These are phyloP conservation scores for Maccullochella peelii DNA, from an alignment of 2,113 vertebrate species.

Conservation along the genomic window DNA sequence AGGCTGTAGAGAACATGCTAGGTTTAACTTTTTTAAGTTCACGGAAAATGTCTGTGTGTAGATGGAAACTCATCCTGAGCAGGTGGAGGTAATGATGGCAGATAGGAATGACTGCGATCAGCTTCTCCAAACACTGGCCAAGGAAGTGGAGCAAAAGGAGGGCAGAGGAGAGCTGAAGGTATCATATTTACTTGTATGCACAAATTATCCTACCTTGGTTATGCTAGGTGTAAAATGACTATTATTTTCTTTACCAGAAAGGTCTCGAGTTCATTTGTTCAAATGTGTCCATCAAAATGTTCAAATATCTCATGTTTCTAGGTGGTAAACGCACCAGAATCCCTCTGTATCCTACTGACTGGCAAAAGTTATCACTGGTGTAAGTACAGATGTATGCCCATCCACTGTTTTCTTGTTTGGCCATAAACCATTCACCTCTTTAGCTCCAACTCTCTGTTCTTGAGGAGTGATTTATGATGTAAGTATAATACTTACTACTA, in stretches of 20 bases:
- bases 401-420: conserved; percentile 24
- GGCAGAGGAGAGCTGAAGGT: conserved; percentile 73
- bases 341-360: conserved; percentile 61
- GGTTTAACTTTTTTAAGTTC: background rate
- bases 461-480: conserved; percentile 5
- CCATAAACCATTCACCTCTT: conserved; percentile 20
- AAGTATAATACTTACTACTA: conserved; percentile 21
- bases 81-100: conserved; percentile 18
- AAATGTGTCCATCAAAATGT: conserved; percentile 5
- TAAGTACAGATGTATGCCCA: conserved; percentile 66
- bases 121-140: conserved; percentile 58
- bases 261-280: background rate
- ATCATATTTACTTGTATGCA: background rate
- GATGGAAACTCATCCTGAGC: conserved; percentile 67
- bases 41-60: conserved; percentile 41
- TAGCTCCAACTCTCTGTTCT: conserved; percentile 30
- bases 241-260: background rate
- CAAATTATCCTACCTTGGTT: background rate
- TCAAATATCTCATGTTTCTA: conserved; percentile 55
- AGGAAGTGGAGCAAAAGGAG: conserved; percentile 63
- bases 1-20: background rate
- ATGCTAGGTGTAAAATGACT: background rate
- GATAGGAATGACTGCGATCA: conserved; percentile 14
- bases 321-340: conserved; percentile 72
- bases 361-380: conserved; percentile 80